Evolutionary conservation across 2,888 invertebrate species (phyloP).

Genomic region (Dendrolimus houi): DNA sequence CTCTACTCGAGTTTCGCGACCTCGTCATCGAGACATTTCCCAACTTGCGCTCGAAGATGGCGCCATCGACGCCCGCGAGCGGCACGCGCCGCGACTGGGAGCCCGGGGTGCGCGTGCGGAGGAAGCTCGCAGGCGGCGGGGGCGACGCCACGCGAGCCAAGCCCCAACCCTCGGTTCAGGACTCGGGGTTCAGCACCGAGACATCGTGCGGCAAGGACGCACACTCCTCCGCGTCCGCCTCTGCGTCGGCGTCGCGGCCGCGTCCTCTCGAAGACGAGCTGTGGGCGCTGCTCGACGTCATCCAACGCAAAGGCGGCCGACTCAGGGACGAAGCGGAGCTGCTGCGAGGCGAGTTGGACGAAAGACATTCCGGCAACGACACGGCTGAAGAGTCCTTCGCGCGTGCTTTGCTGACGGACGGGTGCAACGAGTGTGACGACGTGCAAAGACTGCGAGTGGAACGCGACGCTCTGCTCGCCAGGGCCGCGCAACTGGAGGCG

Average conservation of each 20-base stretch:
- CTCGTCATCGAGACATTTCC: conserved; percentile 96
- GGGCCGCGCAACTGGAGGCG: conserved; percentile 78
- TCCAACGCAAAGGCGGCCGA: conserved; percentile 84
- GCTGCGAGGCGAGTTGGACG: conserved; percentile 73
- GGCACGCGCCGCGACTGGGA: conserved; percentile 83
- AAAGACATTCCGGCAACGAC: conserved; percentile 35
- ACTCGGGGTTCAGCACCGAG: conserved; percentile 94
- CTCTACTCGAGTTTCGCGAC: conserved; percentile 92
- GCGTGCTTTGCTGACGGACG: conserved; percentile 49
- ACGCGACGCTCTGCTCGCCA: conserved; percentile 84
- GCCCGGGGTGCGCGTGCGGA: conserved; percentile 85
- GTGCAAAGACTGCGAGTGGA: conserved; percentile 72
- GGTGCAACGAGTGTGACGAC: neutral
- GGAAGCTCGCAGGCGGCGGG: conserved; percentile 69
- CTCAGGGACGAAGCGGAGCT: conserved; percentile 83
- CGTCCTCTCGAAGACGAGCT: conserved; percentile 85
- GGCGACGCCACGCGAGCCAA: conserved; percentile 71
- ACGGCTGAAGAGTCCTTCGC: conserved; percentile 80
- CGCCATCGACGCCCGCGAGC: conserved; percentile 76
- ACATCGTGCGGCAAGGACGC: conserved; percentile 89
- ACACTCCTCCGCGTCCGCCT: conserved; percentile 79
- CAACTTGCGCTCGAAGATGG: conserved; percentile 91
- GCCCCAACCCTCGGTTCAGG: conserved; percentile 82
- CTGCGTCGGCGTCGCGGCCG: conserved; percentile 73
- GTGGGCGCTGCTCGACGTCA: conserved; percentile 90